phyloP scores from a whole-genome alignment of 2,797 vertebrate species.

The Peromyscus nudipes region DNA sequence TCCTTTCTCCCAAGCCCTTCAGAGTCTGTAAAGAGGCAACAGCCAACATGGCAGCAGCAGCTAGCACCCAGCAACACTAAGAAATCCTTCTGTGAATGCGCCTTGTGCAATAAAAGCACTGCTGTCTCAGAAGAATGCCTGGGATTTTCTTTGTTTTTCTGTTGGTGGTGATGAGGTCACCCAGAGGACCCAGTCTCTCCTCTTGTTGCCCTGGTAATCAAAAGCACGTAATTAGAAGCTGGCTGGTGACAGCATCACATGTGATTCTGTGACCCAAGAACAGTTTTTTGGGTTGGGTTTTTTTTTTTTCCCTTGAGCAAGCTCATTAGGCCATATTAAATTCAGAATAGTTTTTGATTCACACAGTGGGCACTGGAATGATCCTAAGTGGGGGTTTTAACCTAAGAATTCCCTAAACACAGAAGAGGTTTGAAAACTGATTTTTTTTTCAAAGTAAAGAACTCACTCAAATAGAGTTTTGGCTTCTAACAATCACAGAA shows the following conservation, averaged over 20 bases:
- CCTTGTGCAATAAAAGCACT: neutral
- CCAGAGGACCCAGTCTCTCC: constrained; percentile 57
- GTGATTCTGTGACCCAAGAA: constrained; percentile 69
- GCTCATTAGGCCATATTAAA: constrained; percentile 75
- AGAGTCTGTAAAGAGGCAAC: neutral
- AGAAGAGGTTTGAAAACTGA: neutral
- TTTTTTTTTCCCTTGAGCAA: constrained; percentile 22
- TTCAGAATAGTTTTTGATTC: constrained; percentile 70
- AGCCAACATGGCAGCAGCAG: neutral
- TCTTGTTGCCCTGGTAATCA: constrained; percentile 78
- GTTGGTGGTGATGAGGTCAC: constrained; percentile 68
- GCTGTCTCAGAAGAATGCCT: neutral
- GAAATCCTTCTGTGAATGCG: neutral
- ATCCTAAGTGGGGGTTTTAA: neutral
- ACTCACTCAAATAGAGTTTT: neutral
- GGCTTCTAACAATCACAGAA: neutral
- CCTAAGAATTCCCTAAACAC: constrained; percentile 25
- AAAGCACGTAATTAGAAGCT: constrained; percentile 80
- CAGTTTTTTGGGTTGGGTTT: neutral
- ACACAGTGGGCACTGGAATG: neutral
- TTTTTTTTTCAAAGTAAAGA: neutral
- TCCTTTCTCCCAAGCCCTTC: neutral
- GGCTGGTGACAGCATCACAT: constrained; percentile 53
- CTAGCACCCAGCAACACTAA: neutral
- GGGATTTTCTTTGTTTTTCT: constrained; percentile 70